Percentiles rank a stretch among this genome's conserved stretches.
These are phyloP conservation scores for Crotalus horridus DNA, from an alignment of 2,113 vertebrate species.

Conservation along the genomic window DNA sequence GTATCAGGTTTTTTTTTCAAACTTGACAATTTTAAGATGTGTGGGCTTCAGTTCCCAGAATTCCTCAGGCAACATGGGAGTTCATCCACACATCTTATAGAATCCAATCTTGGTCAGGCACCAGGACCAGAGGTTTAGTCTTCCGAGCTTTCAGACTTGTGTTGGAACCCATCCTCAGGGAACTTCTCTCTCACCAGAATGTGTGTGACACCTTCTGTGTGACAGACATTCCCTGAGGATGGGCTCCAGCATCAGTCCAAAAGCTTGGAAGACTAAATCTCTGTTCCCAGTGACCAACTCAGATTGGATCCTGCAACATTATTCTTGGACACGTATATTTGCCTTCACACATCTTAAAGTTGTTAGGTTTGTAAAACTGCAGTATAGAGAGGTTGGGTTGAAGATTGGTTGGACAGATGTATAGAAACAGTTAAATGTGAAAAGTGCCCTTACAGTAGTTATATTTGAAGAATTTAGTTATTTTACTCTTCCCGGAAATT, in stretches of 20 bases:
- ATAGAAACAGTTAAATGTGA: not conserved
- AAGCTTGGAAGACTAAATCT: too few species aligned
- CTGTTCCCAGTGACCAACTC: too few species aligned
- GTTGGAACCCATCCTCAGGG: too few species aligned
- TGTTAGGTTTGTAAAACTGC: not conserved
- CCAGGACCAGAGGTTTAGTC: too few species aligned
- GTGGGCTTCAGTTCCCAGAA: not conserved
- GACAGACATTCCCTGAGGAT: not conserved
- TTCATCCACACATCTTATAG: not conserved
- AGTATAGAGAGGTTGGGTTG: not conserved
- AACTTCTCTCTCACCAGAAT: too few species aligned
- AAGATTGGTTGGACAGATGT: not conserved
- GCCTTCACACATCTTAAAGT: not conserved
- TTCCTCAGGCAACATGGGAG: not conserved
- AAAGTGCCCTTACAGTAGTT: not conserved
- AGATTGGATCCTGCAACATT: too few species aligned
- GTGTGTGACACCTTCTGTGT: not conserved
- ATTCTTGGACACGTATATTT: too few species aligned
- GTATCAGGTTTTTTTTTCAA: not conserved
- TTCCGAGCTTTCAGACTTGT: too few species aligned
- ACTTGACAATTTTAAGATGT: not conserved
- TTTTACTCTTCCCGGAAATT: not conserved
- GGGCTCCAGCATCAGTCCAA: too few species aligned
- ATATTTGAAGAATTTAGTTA: not conserved
- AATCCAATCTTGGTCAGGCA: not conserved